Evolutionary conservation across 2,888 invertebrate species (phyloP).

Genomic region (Invenusta paracnida): DNA sequence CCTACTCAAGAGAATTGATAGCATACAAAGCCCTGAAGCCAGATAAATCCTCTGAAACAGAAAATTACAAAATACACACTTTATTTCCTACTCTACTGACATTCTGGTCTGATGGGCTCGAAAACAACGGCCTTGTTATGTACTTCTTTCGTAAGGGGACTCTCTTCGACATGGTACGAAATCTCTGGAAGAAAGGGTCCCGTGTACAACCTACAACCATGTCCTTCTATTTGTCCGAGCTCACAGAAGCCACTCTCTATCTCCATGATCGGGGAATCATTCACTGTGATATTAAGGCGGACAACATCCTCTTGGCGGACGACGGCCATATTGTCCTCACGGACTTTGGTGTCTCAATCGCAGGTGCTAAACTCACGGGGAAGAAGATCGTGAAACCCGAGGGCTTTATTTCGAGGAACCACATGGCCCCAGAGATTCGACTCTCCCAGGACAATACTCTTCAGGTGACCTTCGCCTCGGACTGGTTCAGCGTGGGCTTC

Average conservation of each 20-base stretch:
- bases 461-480: neutral
- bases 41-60: too few relatives aligned
- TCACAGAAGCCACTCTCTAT: neutral
- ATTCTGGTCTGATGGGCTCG: neutral
- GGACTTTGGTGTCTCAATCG: neutral
- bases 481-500: slow-evolving; percentile 10
- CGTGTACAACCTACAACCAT: neutral
- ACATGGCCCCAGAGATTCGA: neutral
- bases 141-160: neutral
- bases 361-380: neutral
- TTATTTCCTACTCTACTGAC: neutral
- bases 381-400: neutral
- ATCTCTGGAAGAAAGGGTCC: neutral
- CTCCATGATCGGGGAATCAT: neutral
- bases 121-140: neutral
- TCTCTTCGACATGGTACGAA: neutral
- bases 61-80: neutral
- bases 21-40: neutral
- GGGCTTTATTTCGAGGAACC: neutral
- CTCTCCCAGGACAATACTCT: neutral
- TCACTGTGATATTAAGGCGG: slow-evolving; percentile 2
- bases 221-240: neutral
- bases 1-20: neutral
- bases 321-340: neutral
- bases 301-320: neutral